These are phyloP conservation scores for Jacana jacana DNA, from an alignment of 2,113 vertebrate species.

Conservation along the genomic window DNA sequence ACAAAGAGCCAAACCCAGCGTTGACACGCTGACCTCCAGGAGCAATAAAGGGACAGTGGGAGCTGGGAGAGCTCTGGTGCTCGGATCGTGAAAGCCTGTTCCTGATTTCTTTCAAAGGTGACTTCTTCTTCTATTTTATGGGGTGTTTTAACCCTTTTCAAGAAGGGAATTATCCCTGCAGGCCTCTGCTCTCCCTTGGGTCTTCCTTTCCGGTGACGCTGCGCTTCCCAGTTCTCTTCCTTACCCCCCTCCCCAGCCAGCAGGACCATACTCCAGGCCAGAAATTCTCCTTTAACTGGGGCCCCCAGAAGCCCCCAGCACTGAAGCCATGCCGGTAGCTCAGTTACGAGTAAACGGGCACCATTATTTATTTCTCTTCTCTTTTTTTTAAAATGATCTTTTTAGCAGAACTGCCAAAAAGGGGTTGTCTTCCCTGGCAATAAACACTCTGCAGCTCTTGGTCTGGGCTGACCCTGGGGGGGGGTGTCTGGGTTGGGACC, in stretches of 20 bases:
- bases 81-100: background rate
- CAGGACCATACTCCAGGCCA: background rate
- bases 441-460: background rate
- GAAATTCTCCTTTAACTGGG: background rate
- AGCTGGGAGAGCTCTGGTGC: constrained; percentile 32
- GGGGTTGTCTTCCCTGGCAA: background rate
- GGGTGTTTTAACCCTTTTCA: background rate
- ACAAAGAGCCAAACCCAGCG: background rate
- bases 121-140: background rate
- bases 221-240: background rate
- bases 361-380: background rate
- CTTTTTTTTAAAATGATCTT: background rate
- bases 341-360: background rate
- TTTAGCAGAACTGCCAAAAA: background rate
- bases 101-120: background rate
- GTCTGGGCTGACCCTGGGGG: background rate
- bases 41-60: constrained; percentile 33
- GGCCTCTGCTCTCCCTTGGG: background rate
- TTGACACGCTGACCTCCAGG: constrained; percentile 19
- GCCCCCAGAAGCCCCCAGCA: background rate
- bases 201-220: background rate
- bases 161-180: background rate
- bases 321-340: constrained; percentile 20
- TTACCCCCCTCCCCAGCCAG: background rate
- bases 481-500: background rate